These are phyloP conservation scores for Augiades crinisus DNA, from an alignment of 2,888 invertebrate genomes.

Conservation along the genomic window DNA sequence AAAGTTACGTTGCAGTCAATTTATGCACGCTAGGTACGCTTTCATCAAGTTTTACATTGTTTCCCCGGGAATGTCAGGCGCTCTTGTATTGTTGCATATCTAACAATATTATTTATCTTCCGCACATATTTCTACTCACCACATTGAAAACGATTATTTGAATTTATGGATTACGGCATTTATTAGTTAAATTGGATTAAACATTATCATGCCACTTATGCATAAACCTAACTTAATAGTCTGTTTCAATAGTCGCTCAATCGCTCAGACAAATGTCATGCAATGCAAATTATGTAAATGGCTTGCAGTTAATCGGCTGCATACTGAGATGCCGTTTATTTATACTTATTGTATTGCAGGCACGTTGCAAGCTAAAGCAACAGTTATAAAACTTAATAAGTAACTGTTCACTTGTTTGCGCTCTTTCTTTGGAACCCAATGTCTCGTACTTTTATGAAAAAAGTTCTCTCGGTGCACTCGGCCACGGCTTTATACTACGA, in stretches of 20 bases:
- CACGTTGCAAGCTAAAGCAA: conserved; percentile 47
- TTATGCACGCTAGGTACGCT: conserved; percentile 5
- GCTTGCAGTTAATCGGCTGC: conserved; percentile 16
- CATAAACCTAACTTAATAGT: background rate
- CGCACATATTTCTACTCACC: too few relatives aligned
- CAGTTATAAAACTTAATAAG: conserved; percentile 72
- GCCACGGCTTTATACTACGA: conserved; percentile 43
- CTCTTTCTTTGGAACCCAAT: conserved; percentile 62
- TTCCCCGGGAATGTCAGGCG: background rate
- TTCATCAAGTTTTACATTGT: conserved; percentile 6
- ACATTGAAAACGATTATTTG: background rate
- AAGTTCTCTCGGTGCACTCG: conserved; percentile 66
- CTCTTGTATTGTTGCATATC: background rate
- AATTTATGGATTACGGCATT: background rate
- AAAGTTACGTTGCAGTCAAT: conserved; percentile 13
- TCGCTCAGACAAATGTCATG: conserved; percentile 22
- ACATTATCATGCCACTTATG: background rate
- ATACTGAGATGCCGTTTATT: conserved; percentile 18
- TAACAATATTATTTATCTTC: too few relatives aligned
- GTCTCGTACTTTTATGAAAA: conserved; percentile 75
- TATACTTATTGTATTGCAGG: conserved; percentile 38
- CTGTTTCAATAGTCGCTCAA: conserved; percentile 16
- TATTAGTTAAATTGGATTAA: background rate
- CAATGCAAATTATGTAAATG: conserved; percentile 25
- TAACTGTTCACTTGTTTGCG: conserved; percentile 65